Base-by-base conservation (phyloP, 2,888 invertebrate genomes). In the Mythimna lalbum region DNA sequence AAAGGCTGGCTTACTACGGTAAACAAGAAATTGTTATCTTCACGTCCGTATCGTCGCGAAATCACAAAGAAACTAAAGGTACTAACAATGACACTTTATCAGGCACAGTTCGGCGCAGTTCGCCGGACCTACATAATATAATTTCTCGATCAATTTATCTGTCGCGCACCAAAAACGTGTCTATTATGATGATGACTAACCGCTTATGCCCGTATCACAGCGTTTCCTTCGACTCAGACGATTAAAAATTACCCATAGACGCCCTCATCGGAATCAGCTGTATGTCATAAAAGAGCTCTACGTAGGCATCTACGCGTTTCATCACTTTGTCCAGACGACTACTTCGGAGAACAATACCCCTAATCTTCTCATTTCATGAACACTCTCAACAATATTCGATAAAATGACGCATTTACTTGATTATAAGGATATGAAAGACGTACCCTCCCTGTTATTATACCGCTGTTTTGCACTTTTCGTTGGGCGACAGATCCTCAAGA, bases 381-480 rank as follows among this genome's bases (percentile, higher is more conserved):
- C 84, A 88, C 89, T 89, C 86, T 87, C 84, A 82, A 92, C 90
- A 92, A 89, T 94, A 94, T 94, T 93, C 90, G 90, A 93, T 94
- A 95, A 95, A 95, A 96, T 96, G 95, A 96, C 96, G 96, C 96
- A 96, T 96, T 96, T 95, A 94, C 94, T 92, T 93, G 91, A 95
- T 92, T 94, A 91, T 85, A 93, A 91, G 93, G 92, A 95, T 91
- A 91, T 93, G 92, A 94, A 95, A 95, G 94, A 96, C 96, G 93
- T 96, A 96, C 96, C 96, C 95, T 95, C 96, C 95, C 94, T 94
- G 94, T 94, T 94, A 93, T 90, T 95, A 90, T 90, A 93, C 93
- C 89, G 92, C 93, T 93, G 93, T 91, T 92, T 88, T 91, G 89
- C 92, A 93, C 93, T 94, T 92, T 92, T 93, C 90, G 90, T 90